Base-by-base conservation (phyloP, 2,888 invertebrate species). In the Athripsodes cinereus region DNA sequence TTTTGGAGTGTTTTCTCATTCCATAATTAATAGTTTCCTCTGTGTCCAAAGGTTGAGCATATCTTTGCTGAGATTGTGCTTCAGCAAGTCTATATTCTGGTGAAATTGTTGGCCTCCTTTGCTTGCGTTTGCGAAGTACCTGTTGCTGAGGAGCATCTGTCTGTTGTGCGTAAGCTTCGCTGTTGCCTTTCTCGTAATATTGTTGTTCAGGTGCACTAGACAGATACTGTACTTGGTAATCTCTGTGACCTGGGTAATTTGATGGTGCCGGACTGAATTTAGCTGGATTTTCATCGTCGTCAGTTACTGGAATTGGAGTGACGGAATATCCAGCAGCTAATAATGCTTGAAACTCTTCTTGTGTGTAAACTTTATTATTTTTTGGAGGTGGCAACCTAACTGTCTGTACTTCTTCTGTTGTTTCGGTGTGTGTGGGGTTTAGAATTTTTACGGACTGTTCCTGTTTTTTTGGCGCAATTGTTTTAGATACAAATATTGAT, bases 321-420 rank as follows among this genome's bases (percentile, higher is more conserved):
- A 79, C 79, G 1, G 79, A 70, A 61, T 78, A 79, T 0, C 79
- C 79, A 58, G 79, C 79, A 11, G 75, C 78, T 44, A 79, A 71
- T 59, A 79, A 68, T 13, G 77, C 78, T 19, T 74, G 73, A 58
- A 79, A 79, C 63, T 79, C 79, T 57, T 79, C 78, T 57, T 77
- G 79, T 53, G 79, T 79, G 58, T 79, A 79, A 1, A 78, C 78
- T 62, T 74, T 78, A 62, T 75, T 77, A 57, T 79, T 79, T 62
- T 71, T 78, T 8, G 79, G 79, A 1, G 78, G 79, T 55, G 79
- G 79, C 53, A 79, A 67, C n/a, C 71, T 74, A 1, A 74, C 69
- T 26, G 60, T 59, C 57, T 57, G 62, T 8, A 63, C 22, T 50
- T 63, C 61, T 56, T 63, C 63, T 49, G 56, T 51, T 22, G 48